phyloP scores from a whole-genome alignment of 1,140 invertebrate species.

The Aphis craccivora region DNA sequence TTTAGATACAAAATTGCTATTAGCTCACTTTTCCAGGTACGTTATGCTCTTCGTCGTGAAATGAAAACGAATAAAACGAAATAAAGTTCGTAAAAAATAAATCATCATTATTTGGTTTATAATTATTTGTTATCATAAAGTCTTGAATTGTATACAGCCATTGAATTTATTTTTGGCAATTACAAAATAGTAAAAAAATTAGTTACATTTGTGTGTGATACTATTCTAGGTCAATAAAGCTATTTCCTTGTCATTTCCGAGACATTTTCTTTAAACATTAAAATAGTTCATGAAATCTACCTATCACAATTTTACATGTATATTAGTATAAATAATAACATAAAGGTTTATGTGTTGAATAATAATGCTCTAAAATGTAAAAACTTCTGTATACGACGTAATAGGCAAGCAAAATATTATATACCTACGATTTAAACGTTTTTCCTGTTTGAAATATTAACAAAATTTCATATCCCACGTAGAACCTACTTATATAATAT shows the following conservation, averaged over 20 bases:
- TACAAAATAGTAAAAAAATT: not conserved
- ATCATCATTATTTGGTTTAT: not conserved
- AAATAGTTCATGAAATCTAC: not conserved
- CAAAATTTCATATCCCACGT: not conserved
- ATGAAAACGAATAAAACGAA: no score
- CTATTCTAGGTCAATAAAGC: not conserved
- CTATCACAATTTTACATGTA: not conserved
- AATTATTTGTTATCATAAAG: not conserved
- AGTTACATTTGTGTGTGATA: not conserved
- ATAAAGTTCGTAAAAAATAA: not conserved
- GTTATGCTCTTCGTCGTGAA: no score
- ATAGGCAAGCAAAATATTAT: not conserved
- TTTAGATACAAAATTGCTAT: not conserved
- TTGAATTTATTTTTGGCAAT: not conserved
- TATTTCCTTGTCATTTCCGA: not conserved
- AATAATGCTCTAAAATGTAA: not conserved
- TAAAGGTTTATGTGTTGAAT: not conserved
- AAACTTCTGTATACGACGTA: not conserved
- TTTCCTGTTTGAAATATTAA: not conserved
- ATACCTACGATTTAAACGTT: not conserved
- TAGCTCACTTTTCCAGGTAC: no score
- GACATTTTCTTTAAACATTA: not conserved
- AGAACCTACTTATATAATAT: not conserved
- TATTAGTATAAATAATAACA: not conserved
- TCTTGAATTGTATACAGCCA: not conserved